Evolutionary conservation across 2,113 vertebrate genomes (phyloP).

Genomic region (Dipodomys stephensi): DNA sequence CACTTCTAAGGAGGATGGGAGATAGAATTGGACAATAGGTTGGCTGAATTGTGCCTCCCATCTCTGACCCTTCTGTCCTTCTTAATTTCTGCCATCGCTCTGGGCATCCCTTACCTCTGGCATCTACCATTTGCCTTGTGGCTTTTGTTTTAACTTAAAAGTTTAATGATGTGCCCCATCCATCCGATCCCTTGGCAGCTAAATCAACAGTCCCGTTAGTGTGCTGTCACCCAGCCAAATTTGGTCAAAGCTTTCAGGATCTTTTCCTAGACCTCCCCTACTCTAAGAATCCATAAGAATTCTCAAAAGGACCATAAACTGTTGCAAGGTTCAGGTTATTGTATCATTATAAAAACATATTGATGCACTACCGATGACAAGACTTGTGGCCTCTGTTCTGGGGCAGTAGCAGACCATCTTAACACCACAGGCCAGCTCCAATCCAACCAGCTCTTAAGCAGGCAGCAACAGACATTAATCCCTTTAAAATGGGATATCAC

Average conservation of each 20-base stretch:
- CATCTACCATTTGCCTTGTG: conserved; percentile 65
- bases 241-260: conserved; percentile 87
- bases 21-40: conserved; percentile 67
- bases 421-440: conserved; percentile 69
- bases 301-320: conserved; percentile 89
- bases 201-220: conserved; percentile 84
- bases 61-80: conserved; percentile 74
- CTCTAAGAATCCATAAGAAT: conserved; percentile 89
- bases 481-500: conserved; percentile 53
- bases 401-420: conserved; percentile 72
- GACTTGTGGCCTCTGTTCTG: conserved; percentile 74
- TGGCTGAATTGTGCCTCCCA: conserved; percentile 70
- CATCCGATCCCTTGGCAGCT: conserved; percentile 86
- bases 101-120: not conserved
- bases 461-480: conserved; percentile 60
- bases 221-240: conserved; percentile 86
- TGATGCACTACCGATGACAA: conserved; percentile 86
- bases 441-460: conserved; percentile 72
- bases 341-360: conserved; percentile 89
- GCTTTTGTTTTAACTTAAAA: conserved; percentile 84
- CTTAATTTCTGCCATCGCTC: conserved; percentile 34
- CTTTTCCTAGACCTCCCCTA: conserved; percentile 85
- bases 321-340: conserved; percentile 88
- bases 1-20: conserved; percentile 78
- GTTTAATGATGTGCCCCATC: conserved; percentile 86